A percentile compares a stretch with the other conserved stretches of the same genome.
Evolutionary conservation across 23 tunicate genomes (phyloP).

Genomic region (Diplosoma virens): DNA sequence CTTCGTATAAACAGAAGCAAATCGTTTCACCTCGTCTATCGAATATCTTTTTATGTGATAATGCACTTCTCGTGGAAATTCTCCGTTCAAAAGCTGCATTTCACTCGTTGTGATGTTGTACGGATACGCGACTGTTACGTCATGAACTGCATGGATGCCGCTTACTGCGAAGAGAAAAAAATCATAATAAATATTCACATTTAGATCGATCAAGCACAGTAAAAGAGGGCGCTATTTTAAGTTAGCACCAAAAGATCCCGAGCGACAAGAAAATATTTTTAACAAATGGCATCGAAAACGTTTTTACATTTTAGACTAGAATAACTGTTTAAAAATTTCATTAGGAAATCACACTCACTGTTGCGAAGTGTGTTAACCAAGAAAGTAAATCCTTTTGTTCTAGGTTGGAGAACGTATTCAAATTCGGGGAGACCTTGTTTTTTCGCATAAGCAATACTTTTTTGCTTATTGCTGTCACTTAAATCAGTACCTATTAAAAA

Average conservation of each 20-base stretch:
- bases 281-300: too few species aligned
- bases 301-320: neutral
- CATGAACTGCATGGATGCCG: constrained; percentile 91
- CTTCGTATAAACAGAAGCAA: too few species aligned
- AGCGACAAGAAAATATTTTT: too few species aligned
- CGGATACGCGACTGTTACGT: constrained; percentile 93
- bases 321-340: neutral
- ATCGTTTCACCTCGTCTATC: constrained; percentile 65
- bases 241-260: too few species aligned
- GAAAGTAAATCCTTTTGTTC: constrained; percentile 67
- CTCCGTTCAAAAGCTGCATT: constrained; percentile 54
- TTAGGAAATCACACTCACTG: constrained; percentile 17
- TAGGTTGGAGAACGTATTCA: constrained; percentile 86
- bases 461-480: constrained; percentile 52
- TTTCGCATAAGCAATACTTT: constrained; percentile 54
- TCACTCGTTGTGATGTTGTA: constrained; percentile 64
- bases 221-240: too few species aligned
- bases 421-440: constrained; percentile 46
- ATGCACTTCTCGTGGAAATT: constrained; percentile 89
- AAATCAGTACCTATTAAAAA: constrained; percentile 76
- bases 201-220: too few species aligned
- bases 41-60: constrained; percentile 80
- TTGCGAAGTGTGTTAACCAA: constrained; percentile 76
- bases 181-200: too few species aligned
- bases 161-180: constrained; percentile 40